These are phyloP conservation scores for Naso thynnoides DNA, from an alignment of 2,797 vertebrate genomes.

Conservation along the genomic window DNA sequence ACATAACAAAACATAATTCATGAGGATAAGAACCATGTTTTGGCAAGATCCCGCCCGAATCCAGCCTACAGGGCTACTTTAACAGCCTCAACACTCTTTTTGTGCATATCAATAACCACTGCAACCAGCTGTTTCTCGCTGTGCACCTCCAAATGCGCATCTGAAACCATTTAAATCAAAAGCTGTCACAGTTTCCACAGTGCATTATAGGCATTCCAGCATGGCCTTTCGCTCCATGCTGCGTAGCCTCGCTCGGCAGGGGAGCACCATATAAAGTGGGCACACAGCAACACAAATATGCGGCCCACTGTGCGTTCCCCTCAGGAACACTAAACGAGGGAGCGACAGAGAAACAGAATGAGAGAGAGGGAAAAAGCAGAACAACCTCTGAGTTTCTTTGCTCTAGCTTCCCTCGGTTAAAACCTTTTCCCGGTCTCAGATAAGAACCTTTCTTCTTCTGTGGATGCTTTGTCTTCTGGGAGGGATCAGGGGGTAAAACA, in stretches of 20 bases:
- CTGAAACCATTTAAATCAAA: slow-evolving; percentile 87
- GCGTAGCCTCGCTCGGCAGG: slow-evolving; percentile 75
- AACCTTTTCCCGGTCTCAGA: slow-evolving; percentile 71
- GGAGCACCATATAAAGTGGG: slow-evolving; percentile 77
- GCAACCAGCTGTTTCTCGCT: slow-evolving; percentile 82
- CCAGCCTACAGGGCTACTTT: slow-evolving; percentile 63
- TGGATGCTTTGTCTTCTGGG: slow-evolving; percentile 76
- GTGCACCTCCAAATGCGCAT: slow-evolving; percentile 80
- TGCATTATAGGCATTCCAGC: slow-evolving; percentile 83
- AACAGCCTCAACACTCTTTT: slow-evolving; percentile 63
- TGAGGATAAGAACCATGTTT: slow-evolving; percentile 44
- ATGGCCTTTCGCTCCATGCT: slow-evolving; percentile 77
- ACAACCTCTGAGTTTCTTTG: slow-evolving; percentile 59
- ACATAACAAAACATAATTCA: slow-evolving; percentile 58
- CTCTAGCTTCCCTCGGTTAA: slow-evolving; percentile 65
- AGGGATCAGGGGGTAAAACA: slow-evolving; percentile 63
- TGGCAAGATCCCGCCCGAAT: slow-evolving; percentile 46
- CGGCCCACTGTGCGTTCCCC: slow-evolving; percentile 62
- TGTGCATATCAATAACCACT: slow-evolving; percentile 78
- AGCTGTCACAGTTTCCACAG: slow-evolving; percentile 86
- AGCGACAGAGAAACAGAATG: slow-evolving; percentile 12
- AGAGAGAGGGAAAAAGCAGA: neutral
- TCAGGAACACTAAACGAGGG: slow-evolving; percentile 64
- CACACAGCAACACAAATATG: slow-evolving; percentile 80
- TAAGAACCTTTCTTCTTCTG: slow-evolving; percentile 72